A percentile compares a stretch with the other conserved stretches of the same genome.
Conservation (phyloP, 2,113 vertebrate genomes). For the Thryonomys swinderianus region DNA sequence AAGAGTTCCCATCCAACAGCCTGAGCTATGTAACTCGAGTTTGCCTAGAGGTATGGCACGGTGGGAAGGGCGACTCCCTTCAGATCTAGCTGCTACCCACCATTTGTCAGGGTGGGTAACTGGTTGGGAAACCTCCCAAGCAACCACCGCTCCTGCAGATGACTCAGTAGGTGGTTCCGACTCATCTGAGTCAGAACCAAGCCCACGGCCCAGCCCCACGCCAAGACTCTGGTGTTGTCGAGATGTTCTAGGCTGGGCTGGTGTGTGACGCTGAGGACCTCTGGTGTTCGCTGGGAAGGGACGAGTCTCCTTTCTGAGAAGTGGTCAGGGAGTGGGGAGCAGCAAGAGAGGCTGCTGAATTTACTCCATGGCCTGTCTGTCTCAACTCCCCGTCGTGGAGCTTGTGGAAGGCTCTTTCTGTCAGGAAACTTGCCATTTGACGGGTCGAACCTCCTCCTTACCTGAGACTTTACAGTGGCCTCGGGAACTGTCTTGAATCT, state of each 20-base stretch:
- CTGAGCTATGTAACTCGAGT: slow-evolving; percentile 5
- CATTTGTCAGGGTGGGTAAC: slow-evolving; percentile 33
- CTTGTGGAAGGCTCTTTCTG: background rate
- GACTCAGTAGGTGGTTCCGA: slow-evolving; percentile 75
- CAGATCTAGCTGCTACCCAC: slow-evolving; percentile 49
- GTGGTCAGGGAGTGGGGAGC: background rate
- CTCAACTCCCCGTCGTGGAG: background rate
- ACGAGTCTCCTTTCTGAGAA: background rate
- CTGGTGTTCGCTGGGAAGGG: slow-evolving; percentile 60
- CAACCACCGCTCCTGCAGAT: slow-evolving; percentile 70
- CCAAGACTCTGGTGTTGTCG: background rate
- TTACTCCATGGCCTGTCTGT: background rate
- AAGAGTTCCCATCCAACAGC: slow-evolving; percentile 34
- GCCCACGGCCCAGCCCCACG: slow-evolving; percentile 49
- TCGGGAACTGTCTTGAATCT: background rate
- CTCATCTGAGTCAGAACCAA: slow-evolving; percentile 77
- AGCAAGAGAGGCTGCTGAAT: background rate
- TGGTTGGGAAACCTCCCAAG: slow-evolving; percentile 70
- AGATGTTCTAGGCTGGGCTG: background rate
- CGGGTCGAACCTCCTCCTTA: background rate
- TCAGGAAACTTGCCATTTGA: background rate
- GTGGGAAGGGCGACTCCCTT: slow-evolving; percentile 13
- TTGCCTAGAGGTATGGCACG: slow-evolving; percentile 55
- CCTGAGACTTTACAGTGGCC: background rate
- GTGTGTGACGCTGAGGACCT: slow-evolving; percentile 64